Evolutionary conservation across 2,113 vertebrate genomes (phyloP).

Genomic region (Pluvianellus socialis): DNA sequence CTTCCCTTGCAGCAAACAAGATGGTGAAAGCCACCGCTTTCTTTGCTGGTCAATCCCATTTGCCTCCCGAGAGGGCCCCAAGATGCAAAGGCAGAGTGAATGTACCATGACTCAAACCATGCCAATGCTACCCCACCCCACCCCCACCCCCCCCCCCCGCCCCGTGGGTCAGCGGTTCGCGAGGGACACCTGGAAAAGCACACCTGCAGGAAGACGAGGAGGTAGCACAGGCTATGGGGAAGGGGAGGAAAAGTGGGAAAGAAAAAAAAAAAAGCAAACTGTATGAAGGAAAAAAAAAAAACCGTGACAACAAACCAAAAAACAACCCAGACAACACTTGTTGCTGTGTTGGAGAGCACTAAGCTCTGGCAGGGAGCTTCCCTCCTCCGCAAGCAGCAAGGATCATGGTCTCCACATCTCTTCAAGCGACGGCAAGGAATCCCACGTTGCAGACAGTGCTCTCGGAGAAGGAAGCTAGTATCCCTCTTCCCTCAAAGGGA

Average conservation of each 20-base stretch:
- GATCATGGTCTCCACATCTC: not conserved
- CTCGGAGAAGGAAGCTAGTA: not conserved
- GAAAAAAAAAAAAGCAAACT: not conserved
- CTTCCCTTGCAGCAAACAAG: not conserved
- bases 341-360: not conserved
- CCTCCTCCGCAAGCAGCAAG: not conserved
- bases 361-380: not conserved
- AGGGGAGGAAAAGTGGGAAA: no score
- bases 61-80: not conserved
- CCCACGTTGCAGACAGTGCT: not conserved
- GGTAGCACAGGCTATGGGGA: not conserved
- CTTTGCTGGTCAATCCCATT: not conserved
- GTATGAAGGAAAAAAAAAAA: no score
- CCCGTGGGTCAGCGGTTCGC: not conserved
- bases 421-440: accelerated
- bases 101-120: not conserved
- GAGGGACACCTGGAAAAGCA: not conserved
- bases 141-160: no score
- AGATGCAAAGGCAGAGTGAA: not conserved
- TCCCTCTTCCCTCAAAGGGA: not conserved
- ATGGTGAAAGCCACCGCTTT: not conserved
- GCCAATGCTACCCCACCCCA: not conserved
- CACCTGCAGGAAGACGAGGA: not conserved
- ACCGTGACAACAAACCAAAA: not conserved
- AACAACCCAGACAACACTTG: not conserved